Conservation (phyloP, 2,797 vertebrate species). For the Amblyraja radiata region DNA sequence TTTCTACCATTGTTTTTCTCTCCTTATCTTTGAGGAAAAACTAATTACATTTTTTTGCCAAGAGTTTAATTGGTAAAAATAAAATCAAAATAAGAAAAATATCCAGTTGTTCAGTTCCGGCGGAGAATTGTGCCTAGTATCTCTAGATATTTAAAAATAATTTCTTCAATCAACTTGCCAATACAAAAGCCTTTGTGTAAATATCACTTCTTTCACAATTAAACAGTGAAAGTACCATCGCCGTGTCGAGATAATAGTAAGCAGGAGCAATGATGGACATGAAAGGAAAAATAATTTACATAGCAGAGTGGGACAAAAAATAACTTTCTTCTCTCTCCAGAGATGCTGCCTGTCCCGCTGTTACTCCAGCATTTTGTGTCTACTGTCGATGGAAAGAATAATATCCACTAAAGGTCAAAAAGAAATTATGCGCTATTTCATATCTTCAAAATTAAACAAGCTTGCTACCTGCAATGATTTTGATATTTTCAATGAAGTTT, state of each 20-base stretch:
- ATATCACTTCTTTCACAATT: background rate
- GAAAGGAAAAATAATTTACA: too few relatives aligned
- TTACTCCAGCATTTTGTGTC: too few relatives aligned
- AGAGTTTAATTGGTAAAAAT: background rate
- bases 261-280: background rate
- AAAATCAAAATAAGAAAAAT: too few relatives aligned
- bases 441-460: background rate
- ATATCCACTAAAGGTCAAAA: background rate
- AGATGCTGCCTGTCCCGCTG: too few relatives aligned
- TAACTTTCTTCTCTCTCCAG: too few relatives aligned
- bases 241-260: background rate
- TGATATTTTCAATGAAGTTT: background rate
- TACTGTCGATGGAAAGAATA: background rate
- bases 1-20: background rate
- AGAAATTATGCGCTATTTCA: background rate
- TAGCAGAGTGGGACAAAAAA: background rate
- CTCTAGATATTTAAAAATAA: background rate
- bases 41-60: background rate
- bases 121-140: background rate
- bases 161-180: background rate
- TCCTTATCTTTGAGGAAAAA: background rate
- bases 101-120: background rate
- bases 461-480: background rate
- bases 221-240: background rate
- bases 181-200: background rate